These are phyloP conservation scores for Lapara coniferarum DNA, from an alignment of 2,888 invertebrate species.

Conservation along the genomic window DNA sequence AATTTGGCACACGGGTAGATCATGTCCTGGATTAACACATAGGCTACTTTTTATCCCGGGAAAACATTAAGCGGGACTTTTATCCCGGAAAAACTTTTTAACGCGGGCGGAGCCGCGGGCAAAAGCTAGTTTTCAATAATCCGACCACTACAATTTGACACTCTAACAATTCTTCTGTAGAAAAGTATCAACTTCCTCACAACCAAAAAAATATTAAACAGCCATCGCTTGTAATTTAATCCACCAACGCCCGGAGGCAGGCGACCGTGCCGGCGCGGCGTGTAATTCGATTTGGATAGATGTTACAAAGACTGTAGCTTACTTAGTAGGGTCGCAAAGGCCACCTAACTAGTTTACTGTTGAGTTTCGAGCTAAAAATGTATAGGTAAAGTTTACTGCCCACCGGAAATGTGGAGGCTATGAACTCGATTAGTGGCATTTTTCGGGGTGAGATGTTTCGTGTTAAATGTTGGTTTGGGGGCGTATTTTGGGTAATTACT, in stretches of 20 bases:
- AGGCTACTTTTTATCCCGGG: too few species aligned
- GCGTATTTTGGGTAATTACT: too few species aligned
- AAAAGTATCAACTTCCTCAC: too few species aligned
- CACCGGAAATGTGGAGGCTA: constrained; percentile 19
- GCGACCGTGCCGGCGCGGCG: constrained; percentile 39
- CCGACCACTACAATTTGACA: too few species aligned
- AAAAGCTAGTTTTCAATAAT: too few species aligned
- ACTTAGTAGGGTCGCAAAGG: constrained; percentile 26
- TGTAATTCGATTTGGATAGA: constrained; percentile 69
- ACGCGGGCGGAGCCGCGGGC: too few species aligned
- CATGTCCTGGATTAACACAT: too few species aligned
- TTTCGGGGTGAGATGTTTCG: neutral
- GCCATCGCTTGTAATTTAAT: constrained; percentile 15
- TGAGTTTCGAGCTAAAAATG: constrained; percentile 28
- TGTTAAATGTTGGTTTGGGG: neutral
- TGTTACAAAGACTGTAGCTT: constrained; percentile 61
- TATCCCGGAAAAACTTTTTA: too few species aligned
- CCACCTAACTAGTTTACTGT: constrained; percentile 29
- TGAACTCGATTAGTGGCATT: constrained; percentile 7
- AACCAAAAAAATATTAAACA: too few species aligned
- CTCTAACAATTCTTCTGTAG: too few species aligned
- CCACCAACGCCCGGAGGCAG: constrained; percentile 38
- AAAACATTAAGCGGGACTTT: too few species aligned
- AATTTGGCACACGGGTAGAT: too few species aligned
- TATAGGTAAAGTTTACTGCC: constrained; percentile 25